Evolutionary conservation across 2,113 vertebrate species (phyloP).

Genomic region (Aramus guarauna): DNA sequence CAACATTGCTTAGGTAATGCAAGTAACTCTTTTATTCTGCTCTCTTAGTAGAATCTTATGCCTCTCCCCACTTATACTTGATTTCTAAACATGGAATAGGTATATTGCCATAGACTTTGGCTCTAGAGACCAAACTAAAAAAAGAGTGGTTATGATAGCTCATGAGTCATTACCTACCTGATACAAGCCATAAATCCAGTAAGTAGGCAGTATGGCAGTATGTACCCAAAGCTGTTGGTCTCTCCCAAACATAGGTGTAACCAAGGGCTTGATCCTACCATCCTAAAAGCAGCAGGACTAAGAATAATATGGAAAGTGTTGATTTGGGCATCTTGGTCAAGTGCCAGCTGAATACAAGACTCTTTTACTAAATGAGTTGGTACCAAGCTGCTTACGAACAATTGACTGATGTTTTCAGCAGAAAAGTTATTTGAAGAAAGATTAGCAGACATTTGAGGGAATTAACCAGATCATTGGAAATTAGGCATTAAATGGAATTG

Average conservation of each 20-base stretch:
- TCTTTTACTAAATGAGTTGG: not conserved
- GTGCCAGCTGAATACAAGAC: not conserved
- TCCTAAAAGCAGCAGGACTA: not conserved
- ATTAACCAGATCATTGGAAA: not conserved
- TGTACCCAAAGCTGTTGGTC: not conserved
- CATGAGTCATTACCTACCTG: not conserved
- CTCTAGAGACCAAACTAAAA: not conserved
- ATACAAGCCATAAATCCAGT: not conserved
- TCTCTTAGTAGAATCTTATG: not conserved
- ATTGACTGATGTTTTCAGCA: not conserved
- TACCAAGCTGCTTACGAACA: not conserved
- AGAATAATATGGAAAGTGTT: not conserved
- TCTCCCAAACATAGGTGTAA: not conserved
- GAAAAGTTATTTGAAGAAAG: not conserved
- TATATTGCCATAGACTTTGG: not conserved
- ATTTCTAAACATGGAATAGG: not conserved
- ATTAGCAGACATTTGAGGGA: not conserved
- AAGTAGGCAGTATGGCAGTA: no score
- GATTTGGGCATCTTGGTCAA: not conserved
- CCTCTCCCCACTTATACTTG: not conserved
- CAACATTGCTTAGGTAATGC: not conserved
- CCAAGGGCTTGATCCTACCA: not conserved
- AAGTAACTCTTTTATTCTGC: not conserved
- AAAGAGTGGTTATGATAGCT: not conserved
- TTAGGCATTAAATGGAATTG: not conserved